phyloP scores from a whole-genome alignment of 2,888 invertebrate species.

The Stratiomys singularior region DNA sequence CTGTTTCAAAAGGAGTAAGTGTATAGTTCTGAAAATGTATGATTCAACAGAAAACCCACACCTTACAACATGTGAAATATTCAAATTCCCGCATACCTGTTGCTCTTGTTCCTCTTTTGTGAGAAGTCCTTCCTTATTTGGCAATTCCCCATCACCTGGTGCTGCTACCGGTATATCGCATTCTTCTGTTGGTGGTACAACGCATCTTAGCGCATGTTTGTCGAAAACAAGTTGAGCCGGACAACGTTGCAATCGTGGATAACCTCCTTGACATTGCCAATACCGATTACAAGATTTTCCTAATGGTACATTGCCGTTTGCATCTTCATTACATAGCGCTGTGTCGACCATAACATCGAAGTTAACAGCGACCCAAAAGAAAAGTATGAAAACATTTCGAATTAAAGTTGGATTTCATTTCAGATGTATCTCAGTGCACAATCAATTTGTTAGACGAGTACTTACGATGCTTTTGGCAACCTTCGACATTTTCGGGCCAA shows the following conservation, averaged over 20 bases:
- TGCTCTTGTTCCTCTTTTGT: slow-evolving; percentile 50
- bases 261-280: slow-evolving; percentile 95
- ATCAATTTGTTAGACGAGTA: slow-evolving; percentile 55
- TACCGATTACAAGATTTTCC: slow-evolving; percentile 94
- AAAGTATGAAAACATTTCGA: slow-evolving; percentile 12
- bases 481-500: slow-evolving; percentile 93
- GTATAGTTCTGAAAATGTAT: neutral
- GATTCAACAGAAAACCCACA: too few relatives aligned
- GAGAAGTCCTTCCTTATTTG: slow-evolving; percentile 46
- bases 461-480: slow-evolving; percentile 95
- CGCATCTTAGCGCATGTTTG: slow-evolving; percentile 81
- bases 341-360: too few relatives aligned
- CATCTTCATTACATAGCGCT: slow-evolving; percentile 91
- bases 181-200: slow-evolving; percentile 90
- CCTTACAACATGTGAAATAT: too few relatives aligned
- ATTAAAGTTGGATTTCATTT: slow-evolving; percentile 34
- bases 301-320: slow-evolving; percentile 90
- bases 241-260: slow-evolving; percentile 89
- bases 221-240: slow-evolving; percentile 93
- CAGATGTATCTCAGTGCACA: slow-evolving; percentile 30
- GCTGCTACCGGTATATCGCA: slow-evolving; percentile 86
- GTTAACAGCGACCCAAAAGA: too few relatives aligned
- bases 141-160: slow-evolving; percentile 69
- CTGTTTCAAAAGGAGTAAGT: neutral
- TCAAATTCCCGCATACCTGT: slow-evolving; percentile 38